Conservation (phyloP, 2,113 vertebrate genomes). For the Caretta caretta region DNA sequence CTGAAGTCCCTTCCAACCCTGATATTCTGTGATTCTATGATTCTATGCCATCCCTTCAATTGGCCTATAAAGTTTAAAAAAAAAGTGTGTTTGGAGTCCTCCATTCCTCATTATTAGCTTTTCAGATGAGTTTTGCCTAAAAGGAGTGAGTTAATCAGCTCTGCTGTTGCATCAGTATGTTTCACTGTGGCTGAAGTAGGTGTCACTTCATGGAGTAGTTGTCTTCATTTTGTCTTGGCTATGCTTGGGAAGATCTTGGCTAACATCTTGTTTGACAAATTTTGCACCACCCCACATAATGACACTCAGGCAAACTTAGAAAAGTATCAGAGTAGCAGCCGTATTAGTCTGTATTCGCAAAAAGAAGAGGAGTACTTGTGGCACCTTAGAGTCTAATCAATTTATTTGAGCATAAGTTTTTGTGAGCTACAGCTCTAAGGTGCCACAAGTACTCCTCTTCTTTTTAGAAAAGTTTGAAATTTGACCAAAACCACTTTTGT, state of each 20-base stretch:
- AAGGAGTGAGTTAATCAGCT: conserved; percentile 61
- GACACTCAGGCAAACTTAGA: conserved; percentile 51
- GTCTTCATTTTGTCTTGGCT: conserved; percentile 54
- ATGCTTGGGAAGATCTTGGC: conserved; percentile 44
- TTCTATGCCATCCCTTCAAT: conserved; percentile 22
- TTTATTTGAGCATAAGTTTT: too few species aligned
- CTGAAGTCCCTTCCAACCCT: too few species aligned
- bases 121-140: conserved; percentile 72
- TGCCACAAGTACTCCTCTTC: too few species aligned
- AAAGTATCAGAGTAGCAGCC: background rate
- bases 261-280: conserved; percentile 73
- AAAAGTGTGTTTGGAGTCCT: conserved; percentile 52
- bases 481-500: conserved; percentile 18
- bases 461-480: conserved; percentile 3
- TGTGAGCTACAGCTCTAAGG: too few species aligned
- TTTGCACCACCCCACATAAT: conserved; percentile 57
- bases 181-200: conserved; percentile 66
- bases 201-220: conserved; percentile 59
- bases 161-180: conserved; percentile 32
- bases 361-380: too few species aligned
- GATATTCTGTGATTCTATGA: too few species aligned
- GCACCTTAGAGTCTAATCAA: too few species aligned
- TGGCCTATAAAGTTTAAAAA: conserved; percentile 47
- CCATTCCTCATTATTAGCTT: conserved; percentile 67
- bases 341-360: too few species aligned